A percentile compares a stretch with the other conserved stretches of the same genome.
These are phyloP conservation scores for Nasonia oneida DNA, from an alignment of 2,888 invertebrate species.

Conservation along the genomic window DNA sequence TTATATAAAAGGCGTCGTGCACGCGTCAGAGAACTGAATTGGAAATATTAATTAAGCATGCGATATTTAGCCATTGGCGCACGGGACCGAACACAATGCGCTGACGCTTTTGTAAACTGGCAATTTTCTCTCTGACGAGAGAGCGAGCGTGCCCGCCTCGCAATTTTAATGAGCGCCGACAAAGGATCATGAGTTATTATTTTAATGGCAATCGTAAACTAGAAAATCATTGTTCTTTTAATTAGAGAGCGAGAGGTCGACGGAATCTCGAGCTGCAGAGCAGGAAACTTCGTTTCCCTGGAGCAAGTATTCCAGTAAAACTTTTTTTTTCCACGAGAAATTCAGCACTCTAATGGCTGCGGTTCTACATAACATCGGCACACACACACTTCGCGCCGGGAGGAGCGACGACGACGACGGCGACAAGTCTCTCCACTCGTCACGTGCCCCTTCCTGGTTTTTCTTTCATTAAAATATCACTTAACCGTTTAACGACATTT, in stretches of 20 bases:
- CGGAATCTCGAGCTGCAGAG: background rate
- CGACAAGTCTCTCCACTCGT: slow-evolving; percentile 4
- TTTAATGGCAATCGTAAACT: slow-evolving; percentile 19
- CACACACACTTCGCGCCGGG: background rate
- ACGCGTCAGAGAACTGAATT: background rate
- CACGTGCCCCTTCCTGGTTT: slow-evolving; percentile 6
- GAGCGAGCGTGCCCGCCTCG: background rate
- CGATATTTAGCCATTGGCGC: background rate
- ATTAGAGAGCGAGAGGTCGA: background rate
- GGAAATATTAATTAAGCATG: slow-evolving; percentile 24
- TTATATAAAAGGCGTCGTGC: background rate
- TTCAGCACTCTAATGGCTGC: background rate
- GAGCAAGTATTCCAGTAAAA: background rate
- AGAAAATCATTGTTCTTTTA: slow-evolving; percentile 24
- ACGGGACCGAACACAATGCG: background rate
- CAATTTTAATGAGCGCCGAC: slow-evolving; percentile 11
- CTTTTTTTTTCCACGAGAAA: background rate
- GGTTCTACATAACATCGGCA: background rate
- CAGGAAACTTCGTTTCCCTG: background rate
- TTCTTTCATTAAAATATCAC: slow-evolving; percentile 41
- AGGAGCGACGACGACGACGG: background rate
- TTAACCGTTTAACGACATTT: slow-evolving; percentile 40
- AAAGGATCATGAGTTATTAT: slow-evolving; percentile 13
- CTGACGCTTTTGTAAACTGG: slow-evolving; percentile 63
- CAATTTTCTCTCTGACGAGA: background rate